Evolutionary conservation across 2,888 invertebrate species (phyloP), one percentile per base, ranked within the genome.

Genomic region (Synanthedon andrenaeformis): DNA sequence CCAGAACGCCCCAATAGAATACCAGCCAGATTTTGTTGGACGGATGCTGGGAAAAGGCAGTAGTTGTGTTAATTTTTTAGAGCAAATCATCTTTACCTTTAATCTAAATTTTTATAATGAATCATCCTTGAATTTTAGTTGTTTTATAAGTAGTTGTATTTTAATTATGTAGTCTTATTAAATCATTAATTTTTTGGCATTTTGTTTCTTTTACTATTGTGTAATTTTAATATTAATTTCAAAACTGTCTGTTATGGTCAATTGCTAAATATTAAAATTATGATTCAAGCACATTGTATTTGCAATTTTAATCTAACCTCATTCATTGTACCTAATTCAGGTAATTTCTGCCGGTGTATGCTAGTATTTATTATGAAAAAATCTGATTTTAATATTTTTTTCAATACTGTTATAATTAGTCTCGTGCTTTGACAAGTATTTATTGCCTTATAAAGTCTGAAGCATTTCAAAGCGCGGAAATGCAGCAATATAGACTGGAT

Each of bases 21-120:
- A 2, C 84, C 86, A 13, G 71, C 68, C 4, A 63, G 71, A 55
- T 87, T 79, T 61, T 85, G 85, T 58, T 87, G 86, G 86, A 85
- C 84, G 0, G 86, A 85, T 56, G 66, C 72, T 2, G 66, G 53
- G 56, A 69, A 35, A 10, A 35, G 35, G 10, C 35, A 10, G 10
- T 35, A 35, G 35, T 5, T 45, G 52, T 49, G 49, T 49, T 19
- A 8, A 17, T 49, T 49, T 17, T 49, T 14, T 49, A 49, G 8
- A 45, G 5, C 2, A n/a, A 12, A 45, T n/a, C 8, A n/a, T n/a
- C 14, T 13, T 45, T 49, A 49, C 19, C 12, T 12, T 11, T 49
- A 17, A n/a, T 49, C 19, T 12, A 45, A 45, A 45, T n/a, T 14
- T 13, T n/a, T 14, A 45, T 45, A 45, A 14, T 45, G 6, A 45